A percentile compares a stretch with the other conserved stretches of the same genome.
Conservation (phyloP, 1,140 invertebrate species). For the Drosophila sp. region DNA sequence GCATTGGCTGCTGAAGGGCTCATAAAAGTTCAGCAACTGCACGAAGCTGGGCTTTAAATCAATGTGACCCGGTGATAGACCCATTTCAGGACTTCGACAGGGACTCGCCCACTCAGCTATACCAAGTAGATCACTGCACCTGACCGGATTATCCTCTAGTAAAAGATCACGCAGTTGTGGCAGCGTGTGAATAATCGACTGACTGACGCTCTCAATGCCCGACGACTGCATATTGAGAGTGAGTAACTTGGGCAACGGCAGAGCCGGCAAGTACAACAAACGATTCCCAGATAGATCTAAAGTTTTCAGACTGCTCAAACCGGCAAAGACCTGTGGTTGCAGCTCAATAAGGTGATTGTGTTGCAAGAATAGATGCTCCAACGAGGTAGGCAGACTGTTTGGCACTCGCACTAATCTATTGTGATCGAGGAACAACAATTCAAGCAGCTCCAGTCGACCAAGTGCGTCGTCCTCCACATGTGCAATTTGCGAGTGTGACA, state of each 20-base stretch:
- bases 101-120: constrained; percentile 84
- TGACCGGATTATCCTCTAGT: constrained; percentile 83
- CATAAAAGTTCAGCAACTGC: constrained; percentile 69
- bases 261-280: constrained; percentile 73
- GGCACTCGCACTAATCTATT: constrained; percentile 90
- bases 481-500: constrained; percentile 91
- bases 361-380: constrained; percentile 88
- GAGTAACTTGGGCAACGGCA: constrained; percentile 68
- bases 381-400: constrained; percentile 87
- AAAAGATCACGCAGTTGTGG: constrained; percentile 76
- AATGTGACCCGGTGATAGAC: constrained; percentile 41
- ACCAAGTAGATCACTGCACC: constrained; percentile 76
- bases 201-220: constrained; percentile 72
- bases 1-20: constrained; percentile 60
- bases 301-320: constrained; percentile 89
- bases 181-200: constrained; percentile 77
- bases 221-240: constrained; percentile 76
- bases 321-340: constrained; percentile 88
- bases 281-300: constrained; percentile 85
- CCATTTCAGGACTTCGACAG: constrained; percentile 62
- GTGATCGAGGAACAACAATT: constrained; percentile 91
- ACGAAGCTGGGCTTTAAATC: constrained; percentile 68
- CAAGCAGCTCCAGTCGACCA: constrained; percentile 91
- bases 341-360: constrained; percentile 88
- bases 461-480: constrained; percentile 94